Base-by-base conservation (phyloP, 2,888 invertebrate genomes). In the Hyles lineata region DNA sequence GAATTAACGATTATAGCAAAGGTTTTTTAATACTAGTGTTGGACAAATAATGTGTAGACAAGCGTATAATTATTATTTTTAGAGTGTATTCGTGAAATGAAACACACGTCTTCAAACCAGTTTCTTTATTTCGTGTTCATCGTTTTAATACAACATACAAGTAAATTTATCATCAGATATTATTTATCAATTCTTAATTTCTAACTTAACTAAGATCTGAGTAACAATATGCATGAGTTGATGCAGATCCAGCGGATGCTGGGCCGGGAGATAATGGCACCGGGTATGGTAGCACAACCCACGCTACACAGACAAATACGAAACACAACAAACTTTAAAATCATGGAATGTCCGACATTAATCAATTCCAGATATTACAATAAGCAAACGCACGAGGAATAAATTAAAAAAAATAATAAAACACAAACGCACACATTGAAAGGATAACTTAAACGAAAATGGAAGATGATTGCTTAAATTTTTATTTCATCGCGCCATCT, bases 141-240 rank as follows among this genome's bases (percentile, higher is more conserved):
- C 92, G 89, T 94, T 94, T 94, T 92, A 94, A 92, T 95, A 95
- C 95, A 95, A 95, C 95, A 95, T 95, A 95, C 94, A 95, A 92
- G 94, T 95, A 94, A 94, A 95, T 89, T 94, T 94, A 95, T 95
- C 94, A 91, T 94, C 94, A 91, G 93, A 94, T 94, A 92, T 92
- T 92, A 92, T 82, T 92, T 92, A 94, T 93, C 91, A 92, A 93
- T 93, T 90, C 94, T 95, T 95, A 95, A 85, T 76, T 77, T 83
- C 94, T 94, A 93, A 86, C 93, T 93, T 94, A 94, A 91, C 82
- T 92, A 90, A 88, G 90, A 92, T 90, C 90, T 92, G 93, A 92
- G 90, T 93, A 93, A 94, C 94, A 93, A 86, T 87, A 88, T 85
- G 84, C 82, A 85, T 85, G 86, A 87, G 88, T 85, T 85, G 85